phyloP scores from a whole-genome alignment of 2,797 vertebrate genomes.

The Steatocranus sp. region DNA sequence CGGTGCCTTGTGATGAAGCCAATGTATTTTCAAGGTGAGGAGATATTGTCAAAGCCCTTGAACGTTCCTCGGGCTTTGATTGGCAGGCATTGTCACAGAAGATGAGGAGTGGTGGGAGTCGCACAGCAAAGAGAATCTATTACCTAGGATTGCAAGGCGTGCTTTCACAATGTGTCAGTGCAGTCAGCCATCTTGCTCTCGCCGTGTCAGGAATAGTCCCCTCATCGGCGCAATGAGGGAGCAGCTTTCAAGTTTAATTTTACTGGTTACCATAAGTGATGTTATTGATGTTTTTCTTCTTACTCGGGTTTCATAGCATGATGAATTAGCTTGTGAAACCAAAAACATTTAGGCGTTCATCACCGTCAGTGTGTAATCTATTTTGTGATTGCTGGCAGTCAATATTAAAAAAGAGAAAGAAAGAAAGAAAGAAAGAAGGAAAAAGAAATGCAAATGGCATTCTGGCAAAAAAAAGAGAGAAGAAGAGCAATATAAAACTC shows the following conservation, averaged over 20 bases:
- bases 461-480: background rate
- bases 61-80: conserved; percentile 54
- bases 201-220: conserved; percentile 31
- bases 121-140: conserved; percentile 65
- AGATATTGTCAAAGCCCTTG: conserved; percentile 62
- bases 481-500: background rate
- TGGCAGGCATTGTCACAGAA: conserved; percentile 62
- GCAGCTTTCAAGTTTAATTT: conserved; percentile 61
- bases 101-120: conserved; percentile 59
- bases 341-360: conserved; percentile 21
- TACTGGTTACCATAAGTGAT: conserved; percentile 40
- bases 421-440: background rate
- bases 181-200: conserved; percentile 66
- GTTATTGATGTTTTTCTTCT: conserved; percentile 29
- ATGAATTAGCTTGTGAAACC: conserved; percentile 28
- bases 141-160: conserved; percentile 49
- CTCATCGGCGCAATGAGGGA: conserved; percentile 30
- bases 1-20: conserved; percentile 43
- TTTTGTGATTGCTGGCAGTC: conserved; percentile 29
- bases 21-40: conserved; percentile 66
- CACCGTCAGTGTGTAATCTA: conserved; percentile 17
- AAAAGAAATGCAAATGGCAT: conserved; percentile 8
- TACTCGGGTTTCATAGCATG: conserved; percentile 5
- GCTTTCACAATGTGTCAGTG: conserved; percentile 58
- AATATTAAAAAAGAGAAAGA: conserved; percentile 10